These are phyloP conservation scores for Ophioderma brevispina DNA, from an alignment of 35 echinoderm and acorn worm genomes.

Conservation along the genomic window DNA sequence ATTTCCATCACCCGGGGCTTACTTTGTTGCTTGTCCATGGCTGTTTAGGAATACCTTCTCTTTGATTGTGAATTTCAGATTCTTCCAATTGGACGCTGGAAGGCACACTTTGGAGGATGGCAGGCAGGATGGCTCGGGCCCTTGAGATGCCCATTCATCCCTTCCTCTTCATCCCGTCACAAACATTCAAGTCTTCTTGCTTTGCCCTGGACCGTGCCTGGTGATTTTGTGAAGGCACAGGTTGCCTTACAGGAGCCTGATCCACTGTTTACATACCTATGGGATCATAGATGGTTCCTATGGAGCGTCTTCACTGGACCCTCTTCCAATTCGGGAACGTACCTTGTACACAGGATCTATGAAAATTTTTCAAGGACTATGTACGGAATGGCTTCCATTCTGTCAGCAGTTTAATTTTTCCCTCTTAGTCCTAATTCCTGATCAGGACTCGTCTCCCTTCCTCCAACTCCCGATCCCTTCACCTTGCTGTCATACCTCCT, in stretches of 20 bases:
- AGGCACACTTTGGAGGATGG: slow-evolving; percentile 27
- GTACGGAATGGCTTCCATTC: too few species aligned
- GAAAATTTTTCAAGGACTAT: too few species aligned
- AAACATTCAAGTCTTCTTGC: too few species aligned
- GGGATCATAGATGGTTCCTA: too few species aligned
- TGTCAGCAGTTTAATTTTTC: too few species aligned
- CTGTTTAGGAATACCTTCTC: neutral
- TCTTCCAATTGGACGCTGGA: slow-evolving; percentile 32
- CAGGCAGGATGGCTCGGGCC: slow-evolving; percentile 31
- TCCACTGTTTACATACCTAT: slow-evolving; percentile 41
- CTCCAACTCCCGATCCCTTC: slow-evolving; percentile 10
- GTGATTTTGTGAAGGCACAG: slow-evolving; percentile 52
- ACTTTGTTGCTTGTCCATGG: neutral
- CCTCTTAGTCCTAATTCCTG: too few species aligned
- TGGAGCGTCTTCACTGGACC: too few species aligned
- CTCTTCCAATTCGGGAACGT: too few species aligned
- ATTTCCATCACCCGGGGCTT: neutral
- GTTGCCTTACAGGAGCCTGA: slow-evolving; percentile 40
- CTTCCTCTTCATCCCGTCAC: slow-evolving; percentile 54
- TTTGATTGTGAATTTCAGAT: slow-evolving; percentile 19
- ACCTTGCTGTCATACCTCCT: slow-evolving; percentile 46
- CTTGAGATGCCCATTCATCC: slow-evolving; percentile 58
- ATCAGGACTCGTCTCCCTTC: slow-evolving; percentile 51
- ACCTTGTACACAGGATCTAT: too few species aligned
- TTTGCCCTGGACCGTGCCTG: too few species aligned